Base-by-base conservation (phyloP, 1,140 invertebrate species). In the Platorchestia sp. region DNA sequence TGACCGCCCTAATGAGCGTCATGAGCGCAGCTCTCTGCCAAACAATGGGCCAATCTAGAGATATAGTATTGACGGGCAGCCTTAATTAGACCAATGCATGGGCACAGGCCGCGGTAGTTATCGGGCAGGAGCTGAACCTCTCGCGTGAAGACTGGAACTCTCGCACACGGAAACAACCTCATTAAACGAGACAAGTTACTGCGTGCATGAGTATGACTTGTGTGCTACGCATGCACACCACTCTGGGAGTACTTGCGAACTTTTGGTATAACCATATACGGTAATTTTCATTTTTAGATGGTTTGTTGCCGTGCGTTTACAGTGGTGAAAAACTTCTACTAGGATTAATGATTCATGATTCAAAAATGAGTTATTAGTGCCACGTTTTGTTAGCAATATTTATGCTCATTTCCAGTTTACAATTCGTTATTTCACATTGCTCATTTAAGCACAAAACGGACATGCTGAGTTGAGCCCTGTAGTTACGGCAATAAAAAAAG, bases 71-170 rank as follows among this genome's bases (percentile, higher is more conserved):
- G 87, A 42, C 87, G 87, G 87, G 43, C 43, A 89, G 41, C 87
- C 87, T 89, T 89, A 89, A 89, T 89, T 89, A 89, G 87, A 89
- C 41, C 87, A 89, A 89, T 89, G 87, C 87, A 89, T 36, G 87
- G 87, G 87, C 87, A 89, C 41, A 75, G 10, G 59, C 47, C 19
- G 47, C 47, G 7, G 47, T 36, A 75, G 14, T 75, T 75, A 75
- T 27, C n/a, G n/a, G 59, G 27, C 59, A 75, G 59, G 59, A 75
- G 59, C 59, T 27, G 59, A 75, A 36, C 10, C 3, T 75, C 36
- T 75, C 59, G 27, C 10, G 3, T 36, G 7, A 3, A 1, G 59
- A 10, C 59, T 75, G 59, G 59, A 75, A 75, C 59, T 27, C 27
- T 27, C 14, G 59, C 27, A 75, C 59, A 19, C 59, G 59, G 59